Evolutionary conservation across 2,113 vertebrate species (phyloP).

Genomic region (Agelaius phoeniceus): DNA sequence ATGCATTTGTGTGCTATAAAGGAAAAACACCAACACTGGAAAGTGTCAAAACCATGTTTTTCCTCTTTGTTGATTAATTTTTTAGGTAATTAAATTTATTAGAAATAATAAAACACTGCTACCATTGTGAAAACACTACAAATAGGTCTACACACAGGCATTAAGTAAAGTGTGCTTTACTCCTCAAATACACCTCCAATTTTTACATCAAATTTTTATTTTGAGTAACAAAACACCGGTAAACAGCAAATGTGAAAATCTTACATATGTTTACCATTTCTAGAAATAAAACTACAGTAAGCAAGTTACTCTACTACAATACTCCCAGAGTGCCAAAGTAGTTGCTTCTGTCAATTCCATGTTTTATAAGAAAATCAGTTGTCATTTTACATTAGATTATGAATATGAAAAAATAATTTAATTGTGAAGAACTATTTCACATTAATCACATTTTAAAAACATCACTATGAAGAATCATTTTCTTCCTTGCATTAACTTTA

Average conservation of each 20-base stretch:
- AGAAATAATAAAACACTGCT: slow-evolving; percentile 2
- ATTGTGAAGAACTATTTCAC: neutral
- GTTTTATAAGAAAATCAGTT: neutral
- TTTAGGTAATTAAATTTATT: neutral
- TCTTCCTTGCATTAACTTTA: neutral
- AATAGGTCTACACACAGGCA: neutral
- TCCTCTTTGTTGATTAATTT: neutral
- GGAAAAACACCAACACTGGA: neutral
- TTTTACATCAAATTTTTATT: neutral
- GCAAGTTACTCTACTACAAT: neutral
- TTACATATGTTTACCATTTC: neutral
- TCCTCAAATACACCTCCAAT: neutral
- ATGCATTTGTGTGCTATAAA: neutral
- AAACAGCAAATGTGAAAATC: neutral
- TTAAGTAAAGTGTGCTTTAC: neutral
- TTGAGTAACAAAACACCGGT: neutral
- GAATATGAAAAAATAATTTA: neutral
- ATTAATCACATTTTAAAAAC: neutral
- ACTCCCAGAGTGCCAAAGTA: neutral
- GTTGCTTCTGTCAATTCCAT: neutral
- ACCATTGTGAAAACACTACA: neutral
- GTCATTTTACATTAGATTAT: neutral
- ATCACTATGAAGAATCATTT: neutral
- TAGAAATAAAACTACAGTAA: neutral
- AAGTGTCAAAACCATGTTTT: neutral